These are phyloP conservation scores for Sitta europaea DNA, from an alignment of 2,113 vertebrate genomes.

Conservation along the genomic window DNA sequence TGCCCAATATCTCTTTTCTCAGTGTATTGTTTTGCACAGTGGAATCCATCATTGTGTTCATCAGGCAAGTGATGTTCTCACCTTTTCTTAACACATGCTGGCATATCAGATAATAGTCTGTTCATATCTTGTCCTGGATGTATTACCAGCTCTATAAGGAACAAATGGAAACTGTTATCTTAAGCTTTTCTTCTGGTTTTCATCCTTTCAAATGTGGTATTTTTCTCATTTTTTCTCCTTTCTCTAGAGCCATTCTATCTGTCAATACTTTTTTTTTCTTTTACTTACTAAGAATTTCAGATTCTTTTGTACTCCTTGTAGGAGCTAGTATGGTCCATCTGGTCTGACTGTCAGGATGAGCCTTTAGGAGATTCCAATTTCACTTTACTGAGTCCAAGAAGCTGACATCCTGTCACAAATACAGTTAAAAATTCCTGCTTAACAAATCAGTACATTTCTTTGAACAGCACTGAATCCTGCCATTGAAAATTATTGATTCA, in stretches of 20 bases:
- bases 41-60: background rate
- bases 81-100: background rate
- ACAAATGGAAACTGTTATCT: background rate
- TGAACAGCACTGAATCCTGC: background rate
- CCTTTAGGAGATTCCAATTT: background rate
- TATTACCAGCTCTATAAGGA: background rate
- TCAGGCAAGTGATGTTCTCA: background rate
- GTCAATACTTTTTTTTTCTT: background rate
- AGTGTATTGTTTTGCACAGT: background rate
- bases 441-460: background rate
- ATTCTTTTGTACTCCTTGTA: background rate
- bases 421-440: background rate
- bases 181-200: background rate
- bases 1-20: background rate
- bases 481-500: background rate
- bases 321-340: background rate
- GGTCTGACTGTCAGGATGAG: conserved; percentile 17
- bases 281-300: background rate
- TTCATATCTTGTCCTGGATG: background rate
- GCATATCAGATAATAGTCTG: fast-evolving
- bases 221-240: background rate
- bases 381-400: conserved; percentile 3
- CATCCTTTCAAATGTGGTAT: background rate
- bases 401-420: conserved; percentile 30
- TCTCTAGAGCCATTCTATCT: background rate